Evolutionary conservation across 2,888 invertebrate genomes (phyloP).

Genomic region (Aleiodes testaceus): DNA sequence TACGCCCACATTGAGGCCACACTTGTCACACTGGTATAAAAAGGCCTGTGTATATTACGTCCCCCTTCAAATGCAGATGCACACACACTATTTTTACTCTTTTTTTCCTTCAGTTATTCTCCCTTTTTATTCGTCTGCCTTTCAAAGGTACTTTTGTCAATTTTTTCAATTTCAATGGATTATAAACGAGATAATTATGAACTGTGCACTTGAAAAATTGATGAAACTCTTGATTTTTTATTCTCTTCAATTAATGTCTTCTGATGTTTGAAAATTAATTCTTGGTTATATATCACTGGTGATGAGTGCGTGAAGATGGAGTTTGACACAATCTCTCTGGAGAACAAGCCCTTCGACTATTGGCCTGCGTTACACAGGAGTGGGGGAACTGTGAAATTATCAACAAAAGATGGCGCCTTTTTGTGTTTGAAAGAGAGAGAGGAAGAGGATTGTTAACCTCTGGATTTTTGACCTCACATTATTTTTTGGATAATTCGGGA

Average conservation of each 20-base stretch:
- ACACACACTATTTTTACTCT: background rate
- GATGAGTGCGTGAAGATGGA: constrained; percentile 29
- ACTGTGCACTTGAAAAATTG: background rate
- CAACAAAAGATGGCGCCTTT: background rate
- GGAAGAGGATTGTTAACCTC: too few species aligned
- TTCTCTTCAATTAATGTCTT: too few species aligned
- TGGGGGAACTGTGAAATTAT: background rate
- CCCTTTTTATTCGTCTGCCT: background rate
- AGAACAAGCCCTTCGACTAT: too few species aligned
- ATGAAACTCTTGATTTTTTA: background rate
- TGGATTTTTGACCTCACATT: background rate
- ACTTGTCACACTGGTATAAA: constrained; percentile 54
- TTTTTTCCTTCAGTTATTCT: background rate
- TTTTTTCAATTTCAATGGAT: too few species aligned
- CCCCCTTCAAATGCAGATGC: constrained; percentile 13
- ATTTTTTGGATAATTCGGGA: background rate
- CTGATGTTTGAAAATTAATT: background rate
- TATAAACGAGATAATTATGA: too few species aligned
- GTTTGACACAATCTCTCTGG: constrained; percentile 10
- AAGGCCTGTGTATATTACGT: background rate
- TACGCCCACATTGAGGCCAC: constrained; percentile 64
- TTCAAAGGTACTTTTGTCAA: too few species aligned
- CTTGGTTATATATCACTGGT: constrained; percentile 15
- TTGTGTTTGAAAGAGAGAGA: background rate
- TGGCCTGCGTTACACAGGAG: background rate